These are phyloP conservation scores for Ctena decussata DNA, from an alignment of 2,888 invertebrate species.

Conservation along the genomic window DNA sequence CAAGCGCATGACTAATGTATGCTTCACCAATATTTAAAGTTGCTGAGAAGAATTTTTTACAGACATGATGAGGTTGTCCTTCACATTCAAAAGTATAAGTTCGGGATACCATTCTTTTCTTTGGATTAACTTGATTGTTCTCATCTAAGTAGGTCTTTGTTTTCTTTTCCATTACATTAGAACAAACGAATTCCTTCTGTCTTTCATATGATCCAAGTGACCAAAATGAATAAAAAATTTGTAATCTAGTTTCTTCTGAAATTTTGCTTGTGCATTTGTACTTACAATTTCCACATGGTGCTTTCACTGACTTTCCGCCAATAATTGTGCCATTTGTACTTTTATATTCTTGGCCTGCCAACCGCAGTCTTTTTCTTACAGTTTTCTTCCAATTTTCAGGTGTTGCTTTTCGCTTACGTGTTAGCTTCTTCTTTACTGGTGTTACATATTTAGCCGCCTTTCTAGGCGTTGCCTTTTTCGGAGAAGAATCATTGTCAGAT, in stretches of 20 bases:
- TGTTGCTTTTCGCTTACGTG: slow-evolving; percentile 36
- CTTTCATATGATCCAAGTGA: too few relatives aligned
- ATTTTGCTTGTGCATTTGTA: too few relatives aligned
- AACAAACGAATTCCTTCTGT: too few relatives aligned
- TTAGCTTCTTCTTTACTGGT: slow-evolving; percentile 19
- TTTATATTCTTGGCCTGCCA: slow-evolving; percentile 42
- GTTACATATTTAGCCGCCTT: slow-evolving; percentile 24
- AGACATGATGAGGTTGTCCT: slow-evolving; percentile 24
- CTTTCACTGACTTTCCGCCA: too few relatives aligned
- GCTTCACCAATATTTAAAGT: slow-evolving; percentile 48
- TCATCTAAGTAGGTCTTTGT: slow-evolving; percentile 26
- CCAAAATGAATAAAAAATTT: slow-evolving; percentile 35
- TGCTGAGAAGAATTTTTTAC: slow-evolving; percentile 40
- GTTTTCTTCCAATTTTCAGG: slow-evolving; percentile 47
- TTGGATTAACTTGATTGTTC: neutral
- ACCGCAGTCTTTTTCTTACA: slow-evolving; percentile 40
- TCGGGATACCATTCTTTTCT: slow-evolving; percentile 19
- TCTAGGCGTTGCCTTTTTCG: too few relatives aligned
- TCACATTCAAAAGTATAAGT: slow-evolving; percentile 25
- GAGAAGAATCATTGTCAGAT: too few relatives aligned
- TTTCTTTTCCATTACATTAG: slow-evolving; percentile 24
- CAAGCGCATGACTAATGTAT: slow-evolving; percentile 40
- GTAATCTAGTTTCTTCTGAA: too few relatives aligned
- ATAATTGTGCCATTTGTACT: too few relatives aligned
- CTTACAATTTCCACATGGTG: too few relatives aligned